phyloP scores from a whole-genome alignment of 2,797 vertebrate genomes.

The Toxotes lorentzi region DNA sequence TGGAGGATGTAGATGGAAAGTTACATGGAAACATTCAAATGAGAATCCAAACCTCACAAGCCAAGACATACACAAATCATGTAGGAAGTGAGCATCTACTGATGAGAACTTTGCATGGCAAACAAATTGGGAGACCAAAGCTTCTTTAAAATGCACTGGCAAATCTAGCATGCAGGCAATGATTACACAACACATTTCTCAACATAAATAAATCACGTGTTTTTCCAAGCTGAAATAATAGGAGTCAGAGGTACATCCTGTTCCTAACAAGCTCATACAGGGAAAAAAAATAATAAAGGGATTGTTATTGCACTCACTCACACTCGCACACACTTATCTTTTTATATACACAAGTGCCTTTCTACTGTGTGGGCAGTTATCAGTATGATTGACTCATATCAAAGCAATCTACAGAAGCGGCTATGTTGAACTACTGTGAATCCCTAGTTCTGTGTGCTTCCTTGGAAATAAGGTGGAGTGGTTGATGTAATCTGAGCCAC shows the following conservation, averaged over 20 bases:
- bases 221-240: conserved; percentile 32
- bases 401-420: conserved; percentile 6
- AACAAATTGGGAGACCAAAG: conserved; percentile 66
- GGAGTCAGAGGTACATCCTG: conserved; percentile 24
- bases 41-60: conserved; percentile 46
- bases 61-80: conserved; percentile 42
- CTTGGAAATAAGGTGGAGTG: not conserved
- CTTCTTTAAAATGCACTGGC: conserved; percentile 37
- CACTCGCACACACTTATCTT: not conserved
- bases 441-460: not conserved
- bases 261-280: conserved; percentile 39
- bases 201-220: conserved; percentile 50
- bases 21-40: conserved; percentile 78
- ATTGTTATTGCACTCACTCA: not conserved
- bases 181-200: conserved; percentile 62
- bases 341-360: not conserved
- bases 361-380: not conserved
- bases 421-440: conserved; percentile 5
- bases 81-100: conserved; percentile 17
- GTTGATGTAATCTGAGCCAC: not conserved
- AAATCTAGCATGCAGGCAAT: conserved; percentile 20
- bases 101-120: conserved; percentile 73
- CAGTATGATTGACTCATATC: conserved; percentile 17
- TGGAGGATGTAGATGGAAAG: conserved; percentile 34
- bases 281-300: not conserved